Evolutionary conservation across 2,113 vertebrate genomes (phyloP), one percentile per base, ranked within the genome.

Genomic region (Zosterops lateralis): DNA sequence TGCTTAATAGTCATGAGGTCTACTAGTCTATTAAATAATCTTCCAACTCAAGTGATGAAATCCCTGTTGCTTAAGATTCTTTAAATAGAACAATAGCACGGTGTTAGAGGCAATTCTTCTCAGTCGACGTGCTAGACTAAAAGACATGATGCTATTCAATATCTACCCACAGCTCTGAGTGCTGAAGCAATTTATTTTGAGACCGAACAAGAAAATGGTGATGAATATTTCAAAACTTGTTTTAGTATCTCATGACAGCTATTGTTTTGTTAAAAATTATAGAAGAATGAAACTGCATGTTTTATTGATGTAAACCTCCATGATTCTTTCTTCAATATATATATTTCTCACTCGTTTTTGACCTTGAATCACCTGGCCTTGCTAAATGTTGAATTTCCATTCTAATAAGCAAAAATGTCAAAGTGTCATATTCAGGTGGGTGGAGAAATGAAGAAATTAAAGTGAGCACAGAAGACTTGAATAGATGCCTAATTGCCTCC

Each of bases 171-270:
- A 56, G 36, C 50, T 91, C 82, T 83, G 93, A 89, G 44, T 32
- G 65, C 60, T 90, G 68, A 92, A 92, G 51, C 45, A 67, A 88
- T 92, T 88, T 83, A 51, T 91, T 91, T 89, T 83, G 67, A 85
- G n/a, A 56, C 8, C 3, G 17, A 95, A 40, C 36, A 91, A 84
- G 62, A 76, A 96, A 89, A 79, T 31, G 29, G 24, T 53, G 68
- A 89, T 60, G 56, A 85, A 34, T 92, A 66, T 83, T 95, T 87
- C 57, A 77, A 76, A 94, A 64, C 26, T 48, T 47, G 12, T 20
- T 50, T 85, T 74, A 74, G 51, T 36, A 28, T 86, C 60, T 85
- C 87, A 42, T 3, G 28, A 51, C 56, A 90, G 56, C 24, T 80
- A 64, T 77, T 92, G 50, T 75, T 93, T 84, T 57, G n/a, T 58